Evolutionary conservation across 2,113 vertebrate species (phyloP).

Genomic region (Rutilus rutilus): DNA sequence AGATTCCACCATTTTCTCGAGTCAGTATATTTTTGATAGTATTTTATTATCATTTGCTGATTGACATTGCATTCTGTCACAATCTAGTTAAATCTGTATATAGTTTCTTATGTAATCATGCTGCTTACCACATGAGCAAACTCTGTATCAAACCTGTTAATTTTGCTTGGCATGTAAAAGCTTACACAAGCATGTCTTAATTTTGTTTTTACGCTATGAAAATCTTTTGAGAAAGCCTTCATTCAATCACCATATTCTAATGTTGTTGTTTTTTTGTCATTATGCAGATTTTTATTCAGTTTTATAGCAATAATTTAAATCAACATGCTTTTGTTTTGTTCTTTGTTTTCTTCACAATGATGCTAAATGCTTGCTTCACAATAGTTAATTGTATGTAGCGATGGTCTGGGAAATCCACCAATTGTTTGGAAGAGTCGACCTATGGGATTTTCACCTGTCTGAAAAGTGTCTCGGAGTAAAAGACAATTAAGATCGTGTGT

Average conservation of each 20-base stretch:
- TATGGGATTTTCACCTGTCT: slow-evolving; percentile 75
- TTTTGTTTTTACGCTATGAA: background rate
- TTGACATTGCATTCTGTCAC: slow-evolving; percentile 29
- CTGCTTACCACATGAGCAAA: background rate
- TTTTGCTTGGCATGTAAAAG: slow-evolving; percentile 28
- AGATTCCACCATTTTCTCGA: slow-evolving; percentile 23
- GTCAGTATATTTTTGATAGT: slow-evolving; percentile 40
- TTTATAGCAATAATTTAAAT: slow-evolving; percentile 49
- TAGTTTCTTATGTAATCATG: slow-evolving; percentile 25
- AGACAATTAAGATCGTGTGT: slow-evolving; percentile 68
- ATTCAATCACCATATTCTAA: background rate
- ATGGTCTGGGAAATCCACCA: slow-evolving; percentile 70
- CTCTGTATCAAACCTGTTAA: slow-evolving; percentile 7
- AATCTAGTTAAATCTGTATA: slow-evolving; percentile 35
- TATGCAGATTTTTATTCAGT: slow-evolving; percentile 35
- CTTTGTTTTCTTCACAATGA: slow-evolving; percentile 40
- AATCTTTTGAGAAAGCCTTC: slow-evolving; percentile 31
- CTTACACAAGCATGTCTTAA: slow-evolving; percentile 7
- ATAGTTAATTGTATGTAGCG: slow-evolving; percentile 73
- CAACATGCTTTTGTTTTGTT: slow-evolving; percentile 29
- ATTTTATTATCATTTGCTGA: slow-evolving; percentile 2
- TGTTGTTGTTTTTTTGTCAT: background rate
- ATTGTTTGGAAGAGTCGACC: slow-evolving; percentile 67
- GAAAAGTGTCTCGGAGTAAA: slow-evolving; percentile 65
- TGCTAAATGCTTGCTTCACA: slow-evolving; percentile 73